Evolutionary conservation across 2,888 invertebrate genomes (phyloP), one percentile per base, ranked within the genome.

Genomic region (Barypeithes pellucidus): DNA sequence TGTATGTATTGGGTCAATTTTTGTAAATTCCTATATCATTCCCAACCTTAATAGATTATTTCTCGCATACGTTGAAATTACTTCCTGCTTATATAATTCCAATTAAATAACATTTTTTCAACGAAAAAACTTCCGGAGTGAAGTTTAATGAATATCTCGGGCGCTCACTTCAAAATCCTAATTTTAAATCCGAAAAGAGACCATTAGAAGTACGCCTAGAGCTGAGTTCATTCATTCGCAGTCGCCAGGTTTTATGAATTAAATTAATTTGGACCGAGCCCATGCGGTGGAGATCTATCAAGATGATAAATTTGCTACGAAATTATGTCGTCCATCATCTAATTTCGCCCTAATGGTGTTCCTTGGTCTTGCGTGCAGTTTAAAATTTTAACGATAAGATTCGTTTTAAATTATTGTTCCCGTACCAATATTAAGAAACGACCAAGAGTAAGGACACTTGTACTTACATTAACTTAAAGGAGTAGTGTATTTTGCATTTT

Each of bases 181-280:
- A 77, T 67, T 72, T 77, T 75, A 74, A 77, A 77, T 61, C 41
- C 20, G 45, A 72, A 75, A 60, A 65, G 74, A 73, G 67, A 68
- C 50, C 50, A 65, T 47, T 41, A 20, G 20, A 33, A 12, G 4
- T 12, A 22, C 16, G 14, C 57, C 36, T 33, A 52, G 65, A 52
- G 65, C 39, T 47, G n/a, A 50, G 62, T 62, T 61, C 57, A 24
- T 77, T 75, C 77, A 77, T 77, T 77, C 75, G 75, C 50, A 54
- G 70, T 52, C 67, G 72, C 72, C 72, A 68, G 67, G 45, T 77
- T 75, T 73, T 75, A 77, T 77, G 77, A 77, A 77, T 77, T 65
- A 72, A 71, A 76, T 73, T 75, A 73, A 70, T 73, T 66, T 67
- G 54, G 61, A 67, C 29, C 33, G 41, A 20, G 18, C 39, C 29